Base-by-base conservation (phyloP, 1,140 invertebrate genomes). In the Thaumatotibia leucotreta region DNA sequence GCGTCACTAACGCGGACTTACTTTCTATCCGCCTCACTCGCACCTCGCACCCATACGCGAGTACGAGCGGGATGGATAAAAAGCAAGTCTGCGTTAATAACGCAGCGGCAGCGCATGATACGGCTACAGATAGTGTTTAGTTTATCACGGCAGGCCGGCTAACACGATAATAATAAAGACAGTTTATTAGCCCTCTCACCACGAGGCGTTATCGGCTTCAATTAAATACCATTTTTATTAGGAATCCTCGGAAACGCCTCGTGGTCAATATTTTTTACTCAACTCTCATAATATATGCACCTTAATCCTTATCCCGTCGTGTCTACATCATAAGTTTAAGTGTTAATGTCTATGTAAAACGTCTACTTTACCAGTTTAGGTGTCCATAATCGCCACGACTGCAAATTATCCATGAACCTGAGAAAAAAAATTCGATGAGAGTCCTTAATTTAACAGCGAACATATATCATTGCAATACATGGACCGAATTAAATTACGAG, bases 141-240 rank as follows among this genome's bases (percentile, higher is more conserved):
- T 81, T 76, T 73, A 70, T 70, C 69, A 68, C 71, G 39, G 35
- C 68, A 63, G 75, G 71, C 75, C 73, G 79, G 76, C 77, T 81
- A 83, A 87, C 81, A 83, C 76, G 83, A 79, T 81, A 87, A 90
- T 90, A 90, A 89, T 88, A 88, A 86, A 88, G 78, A 68, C 74
- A 80, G 77, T 90, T 90, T 90, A 90, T 90, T 89, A 79, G 81
- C 69, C 80, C 75, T 76, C 82, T 80, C 74, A 74, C 70, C 77
- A 80, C 76, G 81, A 82, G 72, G 72, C 78, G 77, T 82, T 90
- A 90, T 90, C 86, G 86, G 75, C 74, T 84, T 80, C 86, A 90
- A 90, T 90, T 90, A 90, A 90, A 90, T 90, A 88, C 84, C 82
- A 86, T 88, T 88, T 90, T 90, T 90, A 90, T 89, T 90, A 76